Evolutionary conservation across 2,797 vertebrate species (phyloP).

Genomic region (Cryptoblepharus egeriae): DNA sequence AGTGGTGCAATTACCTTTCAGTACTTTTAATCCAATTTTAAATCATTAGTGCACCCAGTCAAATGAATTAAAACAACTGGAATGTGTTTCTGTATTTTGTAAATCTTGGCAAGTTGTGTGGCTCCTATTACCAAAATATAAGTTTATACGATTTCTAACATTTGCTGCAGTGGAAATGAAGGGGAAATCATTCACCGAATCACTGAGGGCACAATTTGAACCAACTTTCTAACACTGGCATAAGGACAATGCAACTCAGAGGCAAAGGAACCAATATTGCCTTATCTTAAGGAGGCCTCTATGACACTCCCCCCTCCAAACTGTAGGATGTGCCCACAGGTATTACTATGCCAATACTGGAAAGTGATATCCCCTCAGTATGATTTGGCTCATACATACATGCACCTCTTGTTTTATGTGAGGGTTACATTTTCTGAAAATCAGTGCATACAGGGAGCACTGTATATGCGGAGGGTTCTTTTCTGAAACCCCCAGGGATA

Average conservation of each 20-base stretch:
- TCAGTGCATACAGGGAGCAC: too few relatives aligned
- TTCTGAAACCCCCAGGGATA: too few relatives aligned
- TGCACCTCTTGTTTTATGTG: not conserved
- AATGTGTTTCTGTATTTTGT: constrained; percentile 52
- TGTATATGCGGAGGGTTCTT: too few relatives aligned
- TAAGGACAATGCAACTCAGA: too few relatives aligned
- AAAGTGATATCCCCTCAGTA: not conserved
- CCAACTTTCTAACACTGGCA: too few relatives aligned
- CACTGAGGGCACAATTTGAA: too few relatives aligned
- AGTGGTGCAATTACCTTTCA: constrained; percentile 64
- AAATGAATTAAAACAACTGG: constrained; percentile 69
- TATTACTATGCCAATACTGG: too few relatives aligned
- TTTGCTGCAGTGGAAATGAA: constrained; percentile 40
- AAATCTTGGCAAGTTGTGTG: constrained; percentile 44
- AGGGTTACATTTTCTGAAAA: not conserved
- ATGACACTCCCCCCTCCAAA: too few relatives aligned
- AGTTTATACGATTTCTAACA: constrained; percentile 40
- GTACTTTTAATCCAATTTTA: constrained; percentile 64
- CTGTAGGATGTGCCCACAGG: too few relatives aligned
- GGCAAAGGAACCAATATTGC: too few relatives aligned
- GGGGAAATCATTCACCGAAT: not conserved
- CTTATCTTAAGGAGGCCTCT: too few relatives aligned
- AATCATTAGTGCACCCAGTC: constrained; percentile 65
- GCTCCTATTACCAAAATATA: constrained; percentile 42
- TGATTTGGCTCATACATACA: not conserved